Evolutionary conservation across 2,113 vertebrate species (phyloP), one percentile per base, ranked within the genome.

Genomic region (Notiomystis cincta): DNA sequence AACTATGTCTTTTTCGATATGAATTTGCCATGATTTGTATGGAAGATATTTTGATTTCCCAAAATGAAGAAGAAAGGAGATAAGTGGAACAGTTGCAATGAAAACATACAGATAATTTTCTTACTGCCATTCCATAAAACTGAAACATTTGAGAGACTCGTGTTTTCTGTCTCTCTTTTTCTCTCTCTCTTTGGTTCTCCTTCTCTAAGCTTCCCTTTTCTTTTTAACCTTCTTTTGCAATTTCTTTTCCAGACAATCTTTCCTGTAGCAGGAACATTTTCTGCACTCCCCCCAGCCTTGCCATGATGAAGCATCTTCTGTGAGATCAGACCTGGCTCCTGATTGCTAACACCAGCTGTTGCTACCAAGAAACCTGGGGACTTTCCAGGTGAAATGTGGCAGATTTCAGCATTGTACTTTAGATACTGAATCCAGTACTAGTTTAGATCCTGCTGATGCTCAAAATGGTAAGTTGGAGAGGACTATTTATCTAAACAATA

Each of bases 121-220:
- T 76, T 67, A 40, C 38, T 45, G n/a, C 40, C 37, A 65, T 84
- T 85, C 21, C 62, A 13, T 57, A 65, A 89, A 91, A 65, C 15
- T 38, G 58, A 65, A 87, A 48, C 0, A 1, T 54, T 30, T 50
- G 23, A 66, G 22, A 65, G 5, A 33, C 25, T 35, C 0, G 0
- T 8, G 6, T 48, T 81, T 40, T 67, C 40, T 50, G 1, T 50
- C 44, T 73, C 47, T 69, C 9, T 71, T 78, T 57, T 37, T 13
- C 33, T 25, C 16, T 64, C 17, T 60, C 15, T n/a, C 70, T 61
- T 51, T 66, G 42, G 48, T 73, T 86, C 45, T 57, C 4, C 5
- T 61, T 73, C 17, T 67, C 35, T 44, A 69, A 56, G 13, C 10
- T 4, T 40, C 15, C 9, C 44, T 33, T 42, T 28, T 40, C 21